Evolutionary conservation across 2,888 invertebrate species (phyloP), one percentile per base, ranked within the genome.

Genomic region (Amblyteles armatorius): DNA sequence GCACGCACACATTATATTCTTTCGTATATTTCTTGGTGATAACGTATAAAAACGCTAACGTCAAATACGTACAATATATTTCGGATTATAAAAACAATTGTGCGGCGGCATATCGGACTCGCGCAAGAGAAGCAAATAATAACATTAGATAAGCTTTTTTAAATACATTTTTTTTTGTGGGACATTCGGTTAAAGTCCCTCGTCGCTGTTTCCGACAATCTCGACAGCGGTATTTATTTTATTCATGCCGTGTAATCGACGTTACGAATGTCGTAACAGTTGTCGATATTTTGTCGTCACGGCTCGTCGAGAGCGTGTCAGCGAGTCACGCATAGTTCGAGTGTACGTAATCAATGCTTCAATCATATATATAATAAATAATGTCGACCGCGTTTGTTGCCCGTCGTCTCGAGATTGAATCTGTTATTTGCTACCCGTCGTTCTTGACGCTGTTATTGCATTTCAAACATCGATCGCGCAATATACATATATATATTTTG

Each of bases 261-360:
- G 36, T 63, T 29, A 33, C 50, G 22, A 67, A 55, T 76, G 50
- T 55, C 50, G 19, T 13, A 26, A 77, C 67, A 33, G 33, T 60
- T 33, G 16, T 40, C 22, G 13, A 44, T 40, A 52, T 52, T 52
- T 65, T 52, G 52, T 60, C 36, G 52, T 26, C 50, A 22, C 50
- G 36, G 76, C 19, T 26, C 40, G 52, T 67, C 76, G 76, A 67
- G 65, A 52, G 67, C 16, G 7, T 77, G 26, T 77, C 76, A 40
- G 26, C 76, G 67, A 55, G 36, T 67, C 65, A 77, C 65, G 76
- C 52, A 65, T 77, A 48, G 40, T 68, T 67, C 65, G 57, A 78
- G 84, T 88, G 88, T 88, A 87, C 84, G 82, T 73, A 85, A 86
- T 88, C 88, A 88, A 88, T 88, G 72, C 71, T 87, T 79, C 83